These are phyloP conservation scores for Oreochromis spilurus DNA, from an alignment of 2,113 vertebrate species.

Conservation along the genomic window DNA sequence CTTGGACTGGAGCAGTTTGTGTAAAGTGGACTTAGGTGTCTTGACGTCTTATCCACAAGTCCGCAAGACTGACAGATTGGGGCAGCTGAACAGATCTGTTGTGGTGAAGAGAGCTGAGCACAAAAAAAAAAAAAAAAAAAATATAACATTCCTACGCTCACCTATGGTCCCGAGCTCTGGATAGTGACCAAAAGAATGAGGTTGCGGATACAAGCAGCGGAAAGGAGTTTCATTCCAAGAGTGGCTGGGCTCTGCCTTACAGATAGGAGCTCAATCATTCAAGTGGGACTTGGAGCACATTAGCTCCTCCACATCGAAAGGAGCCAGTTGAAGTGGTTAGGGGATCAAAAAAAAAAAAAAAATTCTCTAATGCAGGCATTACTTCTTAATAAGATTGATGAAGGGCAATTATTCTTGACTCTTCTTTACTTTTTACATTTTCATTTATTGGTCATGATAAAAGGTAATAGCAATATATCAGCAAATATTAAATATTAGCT, in stretches of 20 bases:
- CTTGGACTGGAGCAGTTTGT: no score
- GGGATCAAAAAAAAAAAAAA: background rate
- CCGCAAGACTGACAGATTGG: rapidly evolving
- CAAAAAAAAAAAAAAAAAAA: background rate
- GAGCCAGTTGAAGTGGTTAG: background rate
- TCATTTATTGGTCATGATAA: no score
- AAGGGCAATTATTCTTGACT: background rate
- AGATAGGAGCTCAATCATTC: background rate
- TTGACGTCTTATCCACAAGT: background rate
- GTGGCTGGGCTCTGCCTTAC: background rate
- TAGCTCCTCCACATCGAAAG: background rate
- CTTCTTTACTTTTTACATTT: no score
- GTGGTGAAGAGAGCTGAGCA: background rate
- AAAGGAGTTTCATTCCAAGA: background rate
- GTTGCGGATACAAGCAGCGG: rapidly evolving
- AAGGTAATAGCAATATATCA: no score
- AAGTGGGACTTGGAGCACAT: background rate
- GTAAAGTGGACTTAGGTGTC: background rate
- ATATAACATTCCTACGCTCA: background rate
- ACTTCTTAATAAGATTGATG: rapidly evolving
- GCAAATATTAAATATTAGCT: no score
- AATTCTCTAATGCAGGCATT: background rate
- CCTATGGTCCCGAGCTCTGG: background rate
- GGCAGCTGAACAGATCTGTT: background rate
- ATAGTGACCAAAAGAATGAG: background rate